phyloP scores from a whole-genome alignment of 2,113 vertebrate species.

The Hystrix cristata region DNA sequence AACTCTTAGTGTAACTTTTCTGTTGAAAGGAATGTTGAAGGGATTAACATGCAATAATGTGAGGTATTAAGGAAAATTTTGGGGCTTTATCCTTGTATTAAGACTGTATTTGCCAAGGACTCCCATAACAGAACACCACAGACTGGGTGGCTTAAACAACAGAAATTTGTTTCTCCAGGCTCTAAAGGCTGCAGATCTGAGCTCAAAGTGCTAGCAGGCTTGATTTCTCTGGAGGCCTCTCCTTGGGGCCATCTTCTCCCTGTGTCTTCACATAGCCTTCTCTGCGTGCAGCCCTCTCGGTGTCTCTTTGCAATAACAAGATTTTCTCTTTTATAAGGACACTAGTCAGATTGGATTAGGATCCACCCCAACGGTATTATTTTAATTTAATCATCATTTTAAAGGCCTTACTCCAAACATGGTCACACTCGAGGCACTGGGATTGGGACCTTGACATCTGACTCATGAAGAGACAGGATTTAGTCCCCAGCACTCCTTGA shows the following conservation, averaged over 20 bases:
- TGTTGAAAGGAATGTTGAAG: not conserved
- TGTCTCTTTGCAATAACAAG: not conserved
- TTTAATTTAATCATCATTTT: not conserved
- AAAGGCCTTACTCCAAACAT: not conserved
- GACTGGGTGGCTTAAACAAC: not conserved
- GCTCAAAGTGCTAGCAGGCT: not conserved
- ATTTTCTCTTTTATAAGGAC: not conserved
- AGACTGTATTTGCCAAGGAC: not conserved
- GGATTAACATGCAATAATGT: not conserved
- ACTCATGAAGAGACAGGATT: not conserved
- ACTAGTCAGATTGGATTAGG: not conserved
- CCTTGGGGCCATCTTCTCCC: not conserved
- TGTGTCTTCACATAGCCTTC: not conserved
- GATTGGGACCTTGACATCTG: not conserved
- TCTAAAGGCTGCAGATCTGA: not conserved
- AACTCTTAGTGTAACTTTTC: not conserved
- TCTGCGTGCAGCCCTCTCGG: not conserved
- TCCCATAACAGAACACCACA: not conserved
- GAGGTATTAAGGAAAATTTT: not conserved
- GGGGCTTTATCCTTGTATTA: not conserved
- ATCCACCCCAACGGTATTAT: not conserved
- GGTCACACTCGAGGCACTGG: not conserved
- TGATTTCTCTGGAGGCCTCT: not conserved
- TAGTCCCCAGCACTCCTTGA: not conserved
- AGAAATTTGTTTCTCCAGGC: not conserved